These are phyloP conservation scores for Pteronura brasiliensis DNA, from an alignment of 2,113 vertebrate species.

Conservation along the genomic window DNA sequence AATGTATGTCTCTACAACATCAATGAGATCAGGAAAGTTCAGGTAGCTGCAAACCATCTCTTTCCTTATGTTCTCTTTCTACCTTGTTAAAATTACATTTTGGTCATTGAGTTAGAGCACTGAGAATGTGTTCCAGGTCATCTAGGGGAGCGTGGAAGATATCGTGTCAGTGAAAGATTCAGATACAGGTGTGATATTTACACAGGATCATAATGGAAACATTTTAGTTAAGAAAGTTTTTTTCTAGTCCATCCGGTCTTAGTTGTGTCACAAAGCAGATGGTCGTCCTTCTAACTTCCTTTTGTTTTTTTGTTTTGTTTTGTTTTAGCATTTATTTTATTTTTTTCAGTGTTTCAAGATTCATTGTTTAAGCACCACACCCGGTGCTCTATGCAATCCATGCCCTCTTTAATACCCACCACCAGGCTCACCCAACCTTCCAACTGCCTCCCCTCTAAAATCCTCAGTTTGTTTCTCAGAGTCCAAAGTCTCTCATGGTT, in stretches of 20 bases:
- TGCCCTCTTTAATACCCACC: no score
- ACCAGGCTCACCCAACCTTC: no score
- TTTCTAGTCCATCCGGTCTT: neutral
- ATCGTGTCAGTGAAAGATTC: neutral
- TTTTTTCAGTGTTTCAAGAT: no score
- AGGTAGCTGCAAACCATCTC: neutral
- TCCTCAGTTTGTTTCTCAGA: no score
- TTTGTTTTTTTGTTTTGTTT: neutral
- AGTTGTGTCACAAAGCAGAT: neutral
- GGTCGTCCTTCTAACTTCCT: neutral
- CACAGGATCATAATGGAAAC: neutral
- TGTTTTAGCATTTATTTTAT: no score
- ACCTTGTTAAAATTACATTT: neutral
- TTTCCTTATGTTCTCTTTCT: neutral
- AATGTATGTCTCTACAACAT: conserved; percentile 2
- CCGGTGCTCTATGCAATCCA: no score
- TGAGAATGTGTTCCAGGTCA: neutral
- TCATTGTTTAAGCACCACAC: no score
- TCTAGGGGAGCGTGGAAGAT: neutral
- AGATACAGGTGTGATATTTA: neutral
- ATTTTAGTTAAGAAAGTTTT: neutral
- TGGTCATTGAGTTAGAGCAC: neutral
- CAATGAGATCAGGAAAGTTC: neutral
- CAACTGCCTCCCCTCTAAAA: no score
- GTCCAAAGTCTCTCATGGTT: no score